Base-by-base conservation (phyloP, 2,113 vertebrate genomes). In the Seriola rivoliana region DNA sequence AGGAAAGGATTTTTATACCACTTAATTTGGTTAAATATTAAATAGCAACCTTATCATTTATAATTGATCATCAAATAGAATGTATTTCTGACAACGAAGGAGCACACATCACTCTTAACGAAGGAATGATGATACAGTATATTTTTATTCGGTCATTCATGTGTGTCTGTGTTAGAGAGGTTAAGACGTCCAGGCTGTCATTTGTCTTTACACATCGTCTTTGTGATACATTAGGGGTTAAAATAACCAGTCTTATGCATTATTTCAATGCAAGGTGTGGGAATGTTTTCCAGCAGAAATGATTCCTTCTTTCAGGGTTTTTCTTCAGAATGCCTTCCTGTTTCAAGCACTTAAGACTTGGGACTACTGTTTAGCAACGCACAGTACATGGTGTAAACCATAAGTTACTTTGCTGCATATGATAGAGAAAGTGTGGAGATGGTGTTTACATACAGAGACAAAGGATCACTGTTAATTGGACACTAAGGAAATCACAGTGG, bases 301-400 rank as follows among this genome's bases (percentile, higher is more conserved):
- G 8, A 54, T 54, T 77, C 11, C 36, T 76, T 68, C 69, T 60
- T 80, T 65, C 46, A 77, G 58, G 75, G 68, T 62, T 85, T 87
- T 68, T 62, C 66, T 76, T 79, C 75, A 68, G 82, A 59, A 80
- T 81, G 91, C 85, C 87, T 89, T 85, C 64, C 25, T 67, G 68
- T 78, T 66, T 54, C 42, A 25, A 82, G 34, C 80, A 32, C n/a
- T 16, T 36, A 54, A 34, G 4, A 57, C 59, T 50, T 58, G 59
- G 75, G 23, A 42, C 42, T 40, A 1, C 7, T 25, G 42, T 70
- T 59, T 32, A 60, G 71, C 63, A 40, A 70, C 77, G 19, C 55
- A 60, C 54, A 42, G 67, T 36, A 54, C 50, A 66, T 57, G 71
- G 25, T 34, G 54, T 32, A 8, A 54, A 36, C 32, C 75, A 21